Evolutionary conservation across 2,888 invertebrate genomes (phyloP).

Genomic region (Meta bourneti): DNA sequence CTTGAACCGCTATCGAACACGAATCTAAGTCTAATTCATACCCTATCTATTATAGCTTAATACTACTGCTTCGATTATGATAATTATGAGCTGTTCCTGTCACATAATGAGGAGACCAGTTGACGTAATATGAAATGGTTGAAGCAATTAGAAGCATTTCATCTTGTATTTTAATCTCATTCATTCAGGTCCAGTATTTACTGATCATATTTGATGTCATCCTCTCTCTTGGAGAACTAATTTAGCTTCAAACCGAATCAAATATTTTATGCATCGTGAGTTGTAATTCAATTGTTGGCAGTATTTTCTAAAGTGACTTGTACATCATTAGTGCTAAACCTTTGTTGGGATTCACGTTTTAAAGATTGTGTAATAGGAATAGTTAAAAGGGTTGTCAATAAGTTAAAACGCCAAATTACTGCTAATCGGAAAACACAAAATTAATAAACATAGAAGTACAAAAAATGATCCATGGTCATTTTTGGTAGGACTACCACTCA

Average conservation of each 20-base stretch:
- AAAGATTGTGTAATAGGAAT: too few relatives aligned
- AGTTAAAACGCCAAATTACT: too few relatives aligned
- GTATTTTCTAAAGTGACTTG: neutral
- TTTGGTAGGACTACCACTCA: too few relatives aligned
- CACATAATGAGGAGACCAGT: neutral
- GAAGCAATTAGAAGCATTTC: conserved; percentile 8
- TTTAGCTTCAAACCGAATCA: neutral
- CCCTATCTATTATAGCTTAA: conserved; percentile 43
- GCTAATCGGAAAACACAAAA: too few relatives aligned
- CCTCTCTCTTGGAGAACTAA: neutral
- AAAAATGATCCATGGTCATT: too few relatives aligned
- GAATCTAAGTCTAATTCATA: conserved; percentile 39
- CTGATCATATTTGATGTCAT: neutral
- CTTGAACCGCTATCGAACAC: neutral
- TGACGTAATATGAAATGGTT: conserved; percentile 18
- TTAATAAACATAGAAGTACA: too few relatives aligned
- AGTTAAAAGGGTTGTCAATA: too few relatives aligned
- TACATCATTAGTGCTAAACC: too few relatives aligned
- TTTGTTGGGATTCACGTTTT: too few relatives aligned
- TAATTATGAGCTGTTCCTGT: neutral
- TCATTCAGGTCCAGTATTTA: neutral
- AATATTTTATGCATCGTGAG: neutral
- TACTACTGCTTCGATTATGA: conserved; percentile 43
- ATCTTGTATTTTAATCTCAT: neutral
- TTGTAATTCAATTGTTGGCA: neutral